A percentile compares a stretch with the other conserved stretches of the same genome.
phyloP scores from a whole-genome alignment of 2,113 vertebrate species.

The Delphinapterus leucas region DNA sequence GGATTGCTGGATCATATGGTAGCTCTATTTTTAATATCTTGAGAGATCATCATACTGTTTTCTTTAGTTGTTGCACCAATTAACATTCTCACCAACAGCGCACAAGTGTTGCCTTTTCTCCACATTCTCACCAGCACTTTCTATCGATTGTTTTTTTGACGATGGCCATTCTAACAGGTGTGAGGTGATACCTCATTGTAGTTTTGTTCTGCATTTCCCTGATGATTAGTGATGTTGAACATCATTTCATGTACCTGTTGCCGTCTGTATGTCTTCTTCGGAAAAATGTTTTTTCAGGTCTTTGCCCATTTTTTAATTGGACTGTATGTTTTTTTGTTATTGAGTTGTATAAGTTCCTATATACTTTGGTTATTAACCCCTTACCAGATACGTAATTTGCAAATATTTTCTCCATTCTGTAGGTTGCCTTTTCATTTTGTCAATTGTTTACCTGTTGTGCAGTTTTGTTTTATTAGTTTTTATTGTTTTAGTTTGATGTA shows the following conservation, averaged over 20 bases:
- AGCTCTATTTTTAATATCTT: too few species aligned
- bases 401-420: neutral
- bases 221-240: too few species aligned
- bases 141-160: neutral
- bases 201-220: too few species aligned
- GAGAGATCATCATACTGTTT: neutral
- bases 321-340: too few species aligned
- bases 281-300: too few species aligned
- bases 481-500: neutral
- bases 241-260: too few species aligned
- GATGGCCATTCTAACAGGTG: neutral
- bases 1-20: too few species aligned
- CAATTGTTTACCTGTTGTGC: neutral
- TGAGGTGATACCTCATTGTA: too few species aligned
- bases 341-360: too few species aligned
- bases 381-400: neutral
- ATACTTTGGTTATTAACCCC: too few species aligned
- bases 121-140: neutral
- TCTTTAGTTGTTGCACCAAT: neutral
- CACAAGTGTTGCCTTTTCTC: neutral
- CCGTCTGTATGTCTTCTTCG: too few species aligned
- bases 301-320: too few species aligned
- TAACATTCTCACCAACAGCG: neutral
- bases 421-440: neutral
- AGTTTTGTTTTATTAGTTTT: neutral